Evolutionary conservation across 2,113 vertebrate genomes (phyloP), one percentile per base, ranked within the genome.

Genomic region (Pycnonotus jocosus): DNA sequence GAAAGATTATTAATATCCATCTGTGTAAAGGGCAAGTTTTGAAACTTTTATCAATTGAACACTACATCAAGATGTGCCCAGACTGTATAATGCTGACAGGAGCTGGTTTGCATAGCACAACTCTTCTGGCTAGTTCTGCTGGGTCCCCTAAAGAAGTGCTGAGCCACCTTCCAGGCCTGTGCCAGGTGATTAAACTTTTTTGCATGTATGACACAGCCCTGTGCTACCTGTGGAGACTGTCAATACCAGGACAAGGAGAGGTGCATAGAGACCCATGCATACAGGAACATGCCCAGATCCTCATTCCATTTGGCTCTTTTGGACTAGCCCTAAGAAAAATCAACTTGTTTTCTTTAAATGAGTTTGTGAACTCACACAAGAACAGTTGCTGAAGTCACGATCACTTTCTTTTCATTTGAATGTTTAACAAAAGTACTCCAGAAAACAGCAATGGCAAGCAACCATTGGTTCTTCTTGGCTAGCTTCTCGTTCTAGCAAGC

Each of bases 231-330:
- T 12, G 27, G 33, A 45, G 25, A 48, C 23, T 42, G n/a, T 17
- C 27, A 33, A 4, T 25, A 24, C 8, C 19, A 38, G 25, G 31
- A 48, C 7, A 21, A 31, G 0, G 1, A 66, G 44, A 58, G 5
- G 30, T 53, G 8, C 12, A 33, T 10, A 12, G 10, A 33, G 21
- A 38, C 3, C 7, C 7, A 45, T 38, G 15, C 28, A 28, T 28
- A 30, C 15, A 65, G 28, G 42, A 65, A 44, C 15, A 24, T 23
- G 24, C 7, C 17, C 62, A 92, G 50, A n/a, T 17, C 7, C 20
- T 27, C 51, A 47, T 3, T 89, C 27, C 15, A 12, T 14, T 37
- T 57, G 64, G 11, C 4, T 72, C 5, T 45, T 73, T 90, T 37
- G 18, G 14, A 60, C 12, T 15, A 38, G 19, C 11, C 10, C 10